Percentiles rank a stretch among this genome's conserved stretches.
These are phyloP conservation scores for Aricia artaxerxes DNA, from an alignment of 2,888 invertebrate genomes.

Conservation along the genomic window DNA sequence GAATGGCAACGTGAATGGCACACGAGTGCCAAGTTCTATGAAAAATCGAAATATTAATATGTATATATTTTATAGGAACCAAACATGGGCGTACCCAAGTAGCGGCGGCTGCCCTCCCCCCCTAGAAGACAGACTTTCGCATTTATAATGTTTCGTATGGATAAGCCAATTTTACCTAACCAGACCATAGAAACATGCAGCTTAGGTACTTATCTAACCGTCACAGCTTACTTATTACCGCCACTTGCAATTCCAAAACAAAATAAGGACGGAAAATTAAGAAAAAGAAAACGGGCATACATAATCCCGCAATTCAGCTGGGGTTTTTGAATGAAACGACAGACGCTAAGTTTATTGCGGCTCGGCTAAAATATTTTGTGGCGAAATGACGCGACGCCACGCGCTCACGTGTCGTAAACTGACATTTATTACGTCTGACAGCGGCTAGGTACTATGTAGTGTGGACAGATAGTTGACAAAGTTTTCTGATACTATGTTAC, in stretches of 20 bases:
- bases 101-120: no score
- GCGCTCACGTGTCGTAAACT: conserved; percentile 57
- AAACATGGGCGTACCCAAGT: no score
- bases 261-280: neutral
- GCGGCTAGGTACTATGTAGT: conserved; percentile 43
- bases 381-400: conserved; percentile 52
- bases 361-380: conserved; percentile 56
- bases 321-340: neutral
- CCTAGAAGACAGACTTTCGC: no score
- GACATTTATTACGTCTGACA: conserved; percentile 66
- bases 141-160: no score
- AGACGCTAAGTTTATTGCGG: conserved; percentile 54
- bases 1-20: no score
- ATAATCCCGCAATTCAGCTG: neutral
- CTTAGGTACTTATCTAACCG: no score
- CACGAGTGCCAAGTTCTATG: no score
- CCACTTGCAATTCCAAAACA: neutral
- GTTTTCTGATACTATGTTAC: neutral
- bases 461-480: neutral
- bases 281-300: neutral
- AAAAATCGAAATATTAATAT: no score
- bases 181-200: no score
- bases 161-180: no score
- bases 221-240: no score
- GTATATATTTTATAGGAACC: no score